Conservation (phyloP, 2,113 vertebrate genomes). For the Apus apus region DNA sequence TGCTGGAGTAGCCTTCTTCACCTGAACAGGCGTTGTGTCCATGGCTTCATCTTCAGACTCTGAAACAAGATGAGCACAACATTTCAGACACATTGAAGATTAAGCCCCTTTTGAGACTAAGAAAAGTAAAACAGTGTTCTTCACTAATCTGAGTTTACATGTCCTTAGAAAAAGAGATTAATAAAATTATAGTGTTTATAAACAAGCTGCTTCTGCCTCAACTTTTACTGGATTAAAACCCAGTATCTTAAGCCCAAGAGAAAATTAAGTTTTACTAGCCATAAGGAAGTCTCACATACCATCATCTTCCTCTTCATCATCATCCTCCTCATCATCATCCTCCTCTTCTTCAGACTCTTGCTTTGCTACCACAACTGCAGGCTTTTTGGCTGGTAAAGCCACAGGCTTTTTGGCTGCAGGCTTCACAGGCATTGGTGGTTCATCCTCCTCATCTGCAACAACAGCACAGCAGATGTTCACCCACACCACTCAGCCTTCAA, state of each 20-base stretch:
- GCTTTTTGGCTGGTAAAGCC: slow-evolving; percentile 67
- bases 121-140: background rate
- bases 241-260: rapidly evolving
- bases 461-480: background rate
- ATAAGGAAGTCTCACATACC: slow-evolving; percentile 33
- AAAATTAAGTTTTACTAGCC: background rate
- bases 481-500: background rate
- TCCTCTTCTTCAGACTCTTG: slow-evolving; percentile 82
- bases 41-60: slow-evolving; percentile 91
- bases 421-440: slow-evolving; percentile 38
- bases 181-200: background rate
- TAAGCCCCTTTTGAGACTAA: background rate
- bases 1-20: slow-evolving; percentile 86
- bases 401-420: slow-evolving; percentile 56
- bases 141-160: background rate
- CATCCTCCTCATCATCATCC: background rate
- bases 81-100: background rate
- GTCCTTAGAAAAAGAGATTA: background rate
- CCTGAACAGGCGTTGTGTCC: slow-evolving; percentile 84
- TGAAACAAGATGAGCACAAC: slow-evolving; percentile 30
- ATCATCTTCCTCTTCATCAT: slow-evolving; percentile 25
- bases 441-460: slow-evolving; percentile 70
- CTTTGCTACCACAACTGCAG: slow-evolving; percentile 46
- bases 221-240: background rate
- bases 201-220: background rate